Conservation (phyloP, 2,888 invertebrate species). For the Antitype chi region DNA sequence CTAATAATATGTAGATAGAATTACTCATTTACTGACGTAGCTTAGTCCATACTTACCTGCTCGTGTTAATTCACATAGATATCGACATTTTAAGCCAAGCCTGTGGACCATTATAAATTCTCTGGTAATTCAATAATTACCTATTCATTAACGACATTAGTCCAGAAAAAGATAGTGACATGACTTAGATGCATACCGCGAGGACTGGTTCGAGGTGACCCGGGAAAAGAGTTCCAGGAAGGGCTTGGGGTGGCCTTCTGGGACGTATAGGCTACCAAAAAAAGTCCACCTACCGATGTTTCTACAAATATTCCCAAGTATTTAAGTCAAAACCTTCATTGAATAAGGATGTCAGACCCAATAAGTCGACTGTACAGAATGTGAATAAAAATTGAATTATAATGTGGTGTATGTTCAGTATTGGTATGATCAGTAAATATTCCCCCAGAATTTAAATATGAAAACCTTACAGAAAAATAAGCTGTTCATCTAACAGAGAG, state of each 20-base stretch:
- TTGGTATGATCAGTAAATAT: not conserved
- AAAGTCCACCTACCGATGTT: too few species aligned
- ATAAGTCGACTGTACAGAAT: not conserved
- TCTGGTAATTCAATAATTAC: not conserved
- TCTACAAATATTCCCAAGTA: not conserved
- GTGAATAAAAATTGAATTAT: not conserved
- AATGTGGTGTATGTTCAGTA: not conserved
- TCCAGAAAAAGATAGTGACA: too few species aligned
- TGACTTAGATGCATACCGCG: too few species aligned
- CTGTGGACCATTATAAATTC: not conserved
- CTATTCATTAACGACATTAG: too few species aligned
- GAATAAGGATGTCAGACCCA: not conserved
- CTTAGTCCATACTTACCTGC: too few species aligned
- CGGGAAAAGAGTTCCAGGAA: too few species aligned
- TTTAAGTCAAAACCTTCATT: not conserved
- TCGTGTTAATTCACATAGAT: too few species aligned
- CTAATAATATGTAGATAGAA: too few species aligned
- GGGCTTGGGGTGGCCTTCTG: too few species aligned
- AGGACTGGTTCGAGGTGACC: too few species aligned
- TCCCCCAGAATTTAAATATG: not conserved
- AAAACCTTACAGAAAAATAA: slow-evolving; percentile 7
- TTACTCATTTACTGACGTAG: too few species aligned
- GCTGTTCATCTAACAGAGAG: slow-evolving; percentile 15
- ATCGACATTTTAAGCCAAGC: not conserved
- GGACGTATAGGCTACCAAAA: too few species aligned